These are phyloP conservation scores for Sceliomorpha sp. DNA, from an alignment of 2,888 invertebrate genomes.

Conservation along the genomic window DNA sequence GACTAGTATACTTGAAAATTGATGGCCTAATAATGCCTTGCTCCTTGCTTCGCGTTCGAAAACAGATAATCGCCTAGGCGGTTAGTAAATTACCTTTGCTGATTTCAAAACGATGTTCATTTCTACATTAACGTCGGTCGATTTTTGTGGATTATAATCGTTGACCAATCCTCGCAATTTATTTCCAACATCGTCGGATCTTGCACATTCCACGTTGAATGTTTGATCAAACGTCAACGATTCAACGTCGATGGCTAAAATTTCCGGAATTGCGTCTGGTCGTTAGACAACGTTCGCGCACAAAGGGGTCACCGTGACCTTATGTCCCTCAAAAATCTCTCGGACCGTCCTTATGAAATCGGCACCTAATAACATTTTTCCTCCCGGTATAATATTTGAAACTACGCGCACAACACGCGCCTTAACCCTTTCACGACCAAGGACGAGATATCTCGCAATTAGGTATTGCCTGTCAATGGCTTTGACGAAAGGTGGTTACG, in stretches of 20 bases:
- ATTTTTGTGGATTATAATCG: conserved; percentile 1
- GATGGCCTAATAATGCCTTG: no score
- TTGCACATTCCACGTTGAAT: not conserved
- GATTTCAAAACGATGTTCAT: no score
- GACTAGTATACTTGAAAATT: no score
- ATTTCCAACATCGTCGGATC: not conserved
- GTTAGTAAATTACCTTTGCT: no score
- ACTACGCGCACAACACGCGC: conserved; percentile 6
- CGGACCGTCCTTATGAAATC: conserved; percentile 5
- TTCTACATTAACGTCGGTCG: no score
- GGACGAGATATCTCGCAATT: no score
- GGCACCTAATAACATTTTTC: conserved; percentile 12
- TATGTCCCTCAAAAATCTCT: conserved; percentile 1
- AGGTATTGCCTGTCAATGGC: no score
- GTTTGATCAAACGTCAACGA: not conserved
- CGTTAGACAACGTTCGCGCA: no score
- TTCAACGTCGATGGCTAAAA: conserved; percentile 7
- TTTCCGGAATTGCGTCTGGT: not conserved
- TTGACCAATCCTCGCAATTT: no score
- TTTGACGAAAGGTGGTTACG: no score
- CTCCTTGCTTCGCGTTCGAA: not conserved
- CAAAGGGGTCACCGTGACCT: conserved; percentile 6
- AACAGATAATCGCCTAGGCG: no score
- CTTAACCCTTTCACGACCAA: no score
- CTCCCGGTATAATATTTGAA: conserved; percentile 3